Base-by-base conservation (phyloP, 2,797 vertebrate species). In the Danio albolineatus region DNA sequence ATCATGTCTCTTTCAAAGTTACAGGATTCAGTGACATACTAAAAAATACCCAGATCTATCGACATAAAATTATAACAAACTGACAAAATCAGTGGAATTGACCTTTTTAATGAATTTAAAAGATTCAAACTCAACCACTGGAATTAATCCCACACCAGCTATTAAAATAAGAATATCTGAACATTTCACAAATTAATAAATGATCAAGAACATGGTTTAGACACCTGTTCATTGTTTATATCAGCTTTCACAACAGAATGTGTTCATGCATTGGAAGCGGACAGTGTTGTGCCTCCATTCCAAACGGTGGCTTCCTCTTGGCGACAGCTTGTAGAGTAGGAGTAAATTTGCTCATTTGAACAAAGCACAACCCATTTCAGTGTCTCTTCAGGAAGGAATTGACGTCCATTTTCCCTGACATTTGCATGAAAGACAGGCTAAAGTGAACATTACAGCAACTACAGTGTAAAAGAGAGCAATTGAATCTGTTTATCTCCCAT, bases 261-360 rank as follows among this genome's bases (percentile, higher is more conserved):
- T 53, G 48, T 17, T 69, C 9, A 12, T 6, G 6, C 16, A 53
- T n/a, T 10, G 7, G 46, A 67, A 49, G n/a, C 8, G 16, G 19
- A 28, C 13, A 28, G 13, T 28, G 19, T 38, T 67, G 46, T 10
- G 14, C 48, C 46, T n/a, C n/a, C 59, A 61, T 7, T 1, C 28
- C 16, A 67, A 67, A 67, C 49, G 19, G 38, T 21, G 1, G 65
- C 0, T 17, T 69, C 44, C 21, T 64, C 17, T 51, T 36, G 21
- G 16, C 16, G 12, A 17, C 16, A 51, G 28, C 4, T 69, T 69
- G 14, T 36, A 38, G 65, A 49, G 44, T 4, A 48, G 38, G 1
- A 65, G 17, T 28, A 66, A 66, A 28, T 66, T 21, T 46, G 12
- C 43, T 66, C 4, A 46, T 66, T 48, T 66, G 19, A 66, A 53